Conservation (phyloP, 2,888 invertebrate genomes). For the Desoria tigrina region DNA sequence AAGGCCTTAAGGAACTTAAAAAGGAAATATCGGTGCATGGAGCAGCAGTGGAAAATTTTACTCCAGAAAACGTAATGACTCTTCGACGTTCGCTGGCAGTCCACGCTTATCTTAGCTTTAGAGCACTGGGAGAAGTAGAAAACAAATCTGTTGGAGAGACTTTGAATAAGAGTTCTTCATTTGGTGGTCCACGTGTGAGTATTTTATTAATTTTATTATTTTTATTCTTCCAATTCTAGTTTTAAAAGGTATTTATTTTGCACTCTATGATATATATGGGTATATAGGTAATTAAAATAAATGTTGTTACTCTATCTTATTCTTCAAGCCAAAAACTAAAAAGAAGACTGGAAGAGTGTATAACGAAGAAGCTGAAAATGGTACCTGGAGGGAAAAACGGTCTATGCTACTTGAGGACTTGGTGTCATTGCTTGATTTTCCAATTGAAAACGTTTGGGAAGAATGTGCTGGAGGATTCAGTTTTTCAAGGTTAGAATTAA, state of each 20-base stretch:
- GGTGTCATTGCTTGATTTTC: background rate
- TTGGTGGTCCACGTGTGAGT: too few species aligned
- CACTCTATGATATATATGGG: too few species aligned
- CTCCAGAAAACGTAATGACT: background rate
- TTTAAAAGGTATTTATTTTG: too few species aligned
- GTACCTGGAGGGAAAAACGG: background rate
- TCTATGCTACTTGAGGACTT: constrained; percentile 2
- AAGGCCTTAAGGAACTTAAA: background rate
- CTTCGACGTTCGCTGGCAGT: constrained; percentile 9
- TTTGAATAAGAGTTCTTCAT: background rate
- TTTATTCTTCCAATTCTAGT: too few species aligned
- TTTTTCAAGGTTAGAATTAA: background rate
- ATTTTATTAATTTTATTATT: too few species aligned
- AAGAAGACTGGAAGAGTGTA: background rate
- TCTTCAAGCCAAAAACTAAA: background rate
- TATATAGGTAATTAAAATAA: too few species aligned
- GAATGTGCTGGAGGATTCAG: background rate
- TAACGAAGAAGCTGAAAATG: background rate
- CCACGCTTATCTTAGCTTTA: background rate
- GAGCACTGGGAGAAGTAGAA: background rate
- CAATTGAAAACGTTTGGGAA: constrained; percentile 2
- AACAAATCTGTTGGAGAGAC: constrained; percentile 7
- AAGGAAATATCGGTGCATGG: background rate
- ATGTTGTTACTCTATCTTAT: too few species aligned
- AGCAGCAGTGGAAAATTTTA: background rate